Conservation (phyloP, 2,888 invertebrate species). For the Caenorhabditis imperialis region DNA sequence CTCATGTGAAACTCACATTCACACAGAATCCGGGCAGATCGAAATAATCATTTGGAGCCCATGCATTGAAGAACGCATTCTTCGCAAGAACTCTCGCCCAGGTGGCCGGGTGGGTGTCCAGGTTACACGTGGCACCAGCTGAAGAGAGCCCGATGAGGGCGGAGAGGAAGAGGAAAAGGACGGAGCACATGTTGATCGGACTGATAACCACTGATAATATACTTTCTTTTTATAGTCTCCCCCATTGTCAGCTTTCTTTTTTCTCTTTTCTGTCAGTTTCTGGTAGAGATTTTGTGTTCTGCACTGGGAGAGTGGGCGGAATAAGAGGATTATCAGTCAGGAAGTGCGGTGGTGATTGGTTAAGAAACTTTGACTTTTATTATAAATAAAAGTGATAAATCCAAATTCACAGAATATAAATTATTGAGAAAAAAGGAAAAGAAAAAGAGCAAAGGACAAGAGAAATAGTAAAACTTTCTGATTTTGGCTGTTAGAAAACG, state of each 20-base stretch:
- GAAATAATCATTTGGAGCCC: slow-evolving; percentile 27
- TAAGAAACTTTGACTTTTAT: not conserved
- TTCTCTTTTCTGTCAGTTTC: slow-evolving; percentile 12
- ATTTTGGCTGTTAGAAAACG: slow-evolving; percentile 15
- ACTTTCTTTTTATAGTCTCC: slow-evolving; percentile 17
- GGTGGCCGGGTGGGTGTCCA: slow-evolving; percentile 19
- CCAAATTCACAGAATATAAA: not conserved
- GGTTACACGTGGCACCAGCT: slow-evolving; percentile 29
- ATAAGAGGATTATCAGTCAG: slow-evolving; percentile 13
- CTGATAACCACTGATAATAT: slow-evolving; percentile 9
- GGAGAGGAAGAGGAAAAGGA: slow-evolving; percentile 11
- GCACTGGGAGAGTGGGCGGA: slow-evolving; percentile 11
- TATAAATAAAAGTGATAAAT: not conserved
- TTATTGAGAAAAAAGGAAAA: not conserved
- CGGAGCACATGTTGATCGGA: slow-evolving; percentile 24
- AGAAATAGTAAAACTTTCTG: not conserved
- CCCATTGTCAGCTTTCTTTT: slow-evolving; percentile 14
- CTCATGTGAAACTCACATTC: slow-evolving; percentile 28
- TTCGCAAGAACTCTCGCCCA: slow-evolving; percentile 34
- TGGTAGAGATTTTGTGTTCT: slow-evolving; percentile 12
- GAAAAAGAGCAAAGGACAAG: not conserved
- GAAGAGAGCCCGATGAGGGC: not conserved
- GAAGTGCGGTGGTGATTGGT: not conserved
- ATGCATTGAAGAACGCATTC: slow-evolving; percentile 49
- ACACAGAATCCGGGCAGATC: slow-evolving; percentile 34